These are phyloP conservation scores for Drosophila nr. medialis DNA, from an alignment of 2,888 invertebrate genomes.

Conservation along the genomic window DNA sequence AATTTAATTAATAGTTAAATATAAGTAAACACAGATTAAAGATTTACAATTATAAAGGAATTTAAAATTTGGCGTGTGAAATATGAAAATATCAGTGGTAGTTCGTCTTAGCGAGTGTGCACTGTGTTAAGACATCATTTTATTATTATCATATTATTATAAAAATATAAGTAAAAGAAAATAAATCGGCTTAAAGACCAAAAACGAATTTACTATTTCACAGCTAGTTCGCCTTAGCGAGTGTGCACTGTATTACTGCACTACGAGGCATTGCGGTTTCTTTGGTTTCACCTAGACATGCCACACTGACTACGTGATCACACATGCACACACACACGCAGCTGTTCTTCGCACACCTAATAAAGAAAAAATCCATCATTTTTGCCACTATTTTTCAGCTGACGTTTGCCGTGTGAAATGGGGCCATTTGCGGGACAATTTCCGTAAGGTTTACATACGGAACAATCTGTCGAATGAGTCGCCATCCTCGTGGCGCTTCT, in stretches of 20 bases:
- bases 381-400: conserved; percentile 43
- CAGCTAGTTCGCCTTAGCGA: conserved; percentile 3
- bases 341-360: conserved; percentile 7
- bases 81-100: neutral
- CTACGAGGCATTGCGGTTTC: conserved; percentile 41
- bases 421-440: conserved; percentile 80
- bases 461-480: conserved; percentile 78
- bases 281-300: conserved; percentile 10
- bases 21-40: neutral
- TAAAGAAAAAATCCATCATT: neutral
- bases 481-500: conserved; percentile 80
- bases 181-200: no score
- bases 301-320: neutral
- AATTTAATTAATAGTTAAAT: neutral
- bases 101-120: neutral
- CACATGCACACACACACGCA: neutral
- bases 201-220: neutral
- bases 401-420: conserved; percentile 81
- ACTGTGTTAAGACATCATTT: neutral
- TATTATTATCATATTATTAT: neutral
- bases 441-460: conserved; percentile 80
- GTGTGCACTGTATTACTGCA: conserved; percentile 13
- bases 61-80: neutral
- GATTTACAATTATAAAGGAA: no score
- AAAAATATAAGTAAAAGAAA: neutral